Evolutionary conservation across 2,797 vertebrate species (phyloP).

Genomic region (Phrynocephalus guinanensis): DNA sequence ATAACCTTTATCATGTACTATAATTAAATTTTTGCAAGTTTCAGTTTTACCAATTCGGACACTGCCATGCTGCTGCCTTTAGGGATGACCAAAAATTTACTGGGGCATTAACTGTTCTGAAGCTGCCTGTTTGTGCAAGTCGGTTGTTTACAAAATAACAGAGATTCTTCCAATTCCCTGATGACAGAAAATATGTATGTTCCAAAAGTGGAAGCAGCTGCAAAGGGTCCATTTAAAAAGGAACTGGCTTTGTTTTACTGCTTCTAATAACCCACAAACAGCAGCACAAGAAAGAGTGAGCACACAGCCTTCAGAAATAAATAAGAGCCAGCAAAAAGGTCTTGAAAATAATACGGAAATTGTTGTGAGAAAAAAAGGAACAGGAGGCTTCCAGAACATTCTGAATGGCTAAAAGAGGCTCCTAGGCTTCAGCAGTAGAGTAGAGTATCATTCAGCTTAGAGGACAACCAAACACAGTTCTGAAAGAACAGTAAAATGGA

Average conservation of each 20-base stretch:
- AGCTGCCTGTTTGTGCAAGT: background rate
- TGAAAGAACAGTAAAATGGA: background rate
- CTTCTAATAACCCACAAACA: background rate
- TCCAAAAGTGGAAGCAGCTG: background rate
- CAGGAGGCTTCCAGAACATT: background rate
- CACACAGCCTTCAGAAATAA: background rate
- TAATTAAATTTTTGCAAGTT: background rate
- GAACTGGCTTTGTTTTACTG: background rate
- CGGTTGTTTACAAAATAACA: conserved; percentile 10
- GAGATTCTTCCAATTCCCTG: background rate
- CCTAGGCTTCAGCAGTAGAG: no score
- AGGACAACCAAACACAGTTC: no score
- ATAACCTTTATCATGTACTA: background rate
- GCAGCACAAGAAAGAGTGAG: background rate
- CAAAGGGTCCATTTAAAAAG: conserved; percentile 7
- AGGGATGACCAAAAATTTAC: background rate
- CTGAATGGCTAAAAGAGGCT: no score
- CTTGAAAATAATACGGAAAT: background rate
- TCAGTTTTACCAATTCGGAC: background rate
- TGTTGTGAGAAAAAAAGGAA: background rate
- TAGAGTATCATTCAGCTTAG: no score
- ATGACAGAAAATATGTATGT: background rate
- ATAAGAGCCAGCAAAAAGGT: no score
- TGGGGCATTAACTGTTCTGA: background rate
- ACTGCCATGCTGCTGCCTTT: background rate